Conservation (phyloP, 92 coral and sea anemone genomes). For the Actinernus sp. region DNA sequence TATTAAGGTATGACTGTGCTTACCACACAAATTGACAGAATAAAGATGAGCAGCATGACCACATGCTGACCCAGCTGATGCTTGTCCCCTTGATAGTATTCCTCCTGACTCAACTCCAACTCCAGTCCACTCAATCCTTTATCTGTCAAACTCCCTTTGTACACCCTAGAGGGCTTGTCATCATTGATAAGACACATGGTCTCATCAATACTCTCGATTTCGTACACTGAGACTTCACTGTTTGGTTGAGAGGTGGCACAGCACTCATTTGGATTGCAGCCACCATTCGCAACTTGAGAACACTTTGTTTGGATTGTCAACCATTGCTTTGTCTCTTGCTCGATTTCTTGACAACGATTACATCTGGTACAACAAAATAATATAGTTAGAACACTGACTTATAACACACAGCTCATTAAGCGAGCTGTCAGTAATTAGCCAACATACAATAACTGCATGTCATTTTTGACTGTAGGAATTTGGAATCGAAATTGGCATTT, state of each 20-base stretch:
- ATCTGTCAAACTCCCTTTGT: background rate
- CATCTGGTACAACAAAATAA: too few relatives aligned
- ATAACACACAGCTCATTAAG: too few relatives aligned
- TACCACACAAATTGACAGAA: slow-evolving; percentile 68
- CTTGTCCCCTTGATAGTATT: slow-evolving; percentile 75
- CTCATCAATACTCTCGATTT: slow-evolving; percentile 59
- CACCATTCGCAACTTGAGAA: too few relatives aligned
- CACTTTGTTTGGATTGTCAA: background rate
- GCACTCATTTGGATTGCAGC: background rate
- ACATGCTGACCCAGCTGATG: slow-evolving; percentile 92
- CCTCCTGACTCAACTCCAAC: slow-evolving; percentile 40
- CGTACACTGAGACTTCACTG: background rate
- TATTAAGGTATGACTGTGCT: too few relatives aligned
- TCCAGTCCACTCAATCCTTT: slow-evolving; percentile 31
- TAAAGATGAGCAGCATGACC: slow-evolving; percentile 59
- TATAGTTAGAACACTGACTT: too few relatives aligned
- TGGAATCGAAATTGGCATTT: too few relatives aligned
- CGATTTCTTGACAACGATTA: slow-evolving; percentile 42
- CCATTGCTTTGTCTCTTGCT: background rate
- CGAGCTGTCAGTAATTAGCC: too few relatives aligned
- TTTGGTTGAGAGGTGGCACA: slow-evolving; percentile 10
- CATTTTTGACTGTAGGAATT: too few relatives aligned
- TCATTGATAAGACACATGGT: slow-evolving; percentile 26
- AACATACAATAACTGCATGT: too few relatives aligned
- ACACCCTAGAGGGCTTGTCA: background rate